A percentile compares a stretch with the other conserved stretches of the same genome.
phyloP scores from a whole-genome alignment of 2,797 vertebrate genomes.

The Syngnathus acus region DNA sequence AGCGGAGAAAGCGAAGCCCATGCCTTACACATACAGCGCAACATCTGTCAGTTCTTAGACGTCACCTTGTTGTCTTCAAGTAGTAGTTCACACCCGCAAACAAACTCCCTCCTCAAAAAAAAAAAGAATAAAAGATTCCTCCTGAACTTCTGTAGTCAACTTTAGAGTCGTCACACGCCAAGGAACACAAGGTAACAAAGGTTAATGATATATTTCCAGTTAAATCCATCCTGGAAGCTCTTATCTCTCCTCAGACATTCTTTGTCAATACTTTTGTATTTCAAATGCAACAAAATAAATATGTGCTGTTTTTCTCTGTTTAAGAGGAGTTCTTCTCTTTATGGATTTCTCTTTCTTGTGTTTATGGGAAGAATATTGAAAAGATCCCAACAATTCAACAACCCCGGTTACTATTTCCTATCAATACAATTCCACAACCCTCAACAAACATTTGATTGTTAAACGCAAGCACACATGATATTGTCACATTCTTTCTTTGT shows the following conservation, averaged over 20 bases:
- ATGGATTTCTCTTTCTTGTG: constrained; percentile 54
- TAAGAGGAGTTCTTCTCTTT: constrained; percentile 49
- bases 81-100: constrained; percentile 13
- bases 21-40: constrained; percentile 51
- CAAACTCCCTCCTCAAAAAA: neutral
- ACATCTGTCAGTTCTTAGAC: constrained; percentile 50
- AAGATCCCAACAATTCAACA: constrained; percentile 28
- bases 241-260: constrained; percentile 30
- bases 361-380: constrained; percentile 35
- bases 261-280: constrained; percentile 52
- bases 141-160: neutral
- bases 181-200: neutral
- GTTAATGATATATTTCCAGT: constrained; percentile 13
- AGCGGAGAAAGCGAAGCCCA: constrained; percentile 47
- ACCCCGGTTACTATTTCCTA: no score
- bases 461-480: neutral
- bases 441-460: neutral
- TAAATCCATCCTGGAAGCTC: constrained; percentile 33
- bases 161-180: neutral
- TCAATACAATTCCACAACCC: no score
- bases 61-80: constrained; percentile 37
- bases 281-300: constrained; percentile 55
- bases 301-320: constrained; percentile 43
- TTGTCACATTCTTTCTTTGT: constrained; percentile 15
- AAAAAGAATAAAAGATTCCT: neutral